phyloP scores from a whole-genome alignment of 2,888 invertebrate species.

The Timema cristinae region DNA sequence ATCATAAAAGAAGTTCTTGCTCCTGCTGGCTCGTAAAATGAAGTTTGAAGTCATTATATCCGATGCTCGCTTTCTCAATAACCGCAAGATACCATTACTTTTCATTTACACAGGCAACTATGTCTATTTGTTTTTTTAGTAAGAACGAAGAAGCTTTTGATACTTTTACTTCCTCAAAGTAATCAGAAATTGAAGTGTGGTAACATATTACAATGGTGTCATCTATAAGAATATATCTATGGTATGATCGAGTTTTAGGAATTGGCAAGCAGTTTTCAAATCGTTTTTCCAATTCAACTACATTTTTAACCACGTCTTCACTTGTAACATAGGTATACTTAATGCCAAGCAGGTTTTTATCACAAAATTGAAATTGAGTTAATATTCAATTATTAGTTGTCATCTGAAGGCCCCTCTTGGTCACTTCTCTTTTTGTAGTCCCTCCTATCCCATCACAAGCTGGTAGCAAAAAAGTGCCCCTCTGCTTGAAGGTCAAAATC shows the following conservation, averaged over 20 bases:
- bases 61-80: conserved; percentile 9
- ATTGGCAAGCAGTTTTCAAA: neutral
- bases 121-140: neutral
- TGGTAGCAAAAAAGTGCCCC: neutral
- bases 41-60: neutral
- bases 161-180: neutral
- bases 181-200: conserved; percentile 7
- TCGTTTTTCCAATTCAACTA: neutral
- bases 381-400: neutral
- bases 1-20: conserved; percentile 1
- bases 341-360: neutral
- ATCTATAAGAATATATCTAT: conserved; percentile 1
- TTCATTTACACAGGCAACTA: conserved; percentile 1
- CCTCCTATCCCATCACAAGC: conserved; percentile 9
- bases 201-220: neutral
- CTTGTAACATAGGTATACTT: neutral
- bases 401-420: conserved; percentile 8
- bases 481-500: conserved; percentile 10
- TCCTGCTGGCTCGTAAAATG: neutral
- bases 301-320: neutral
- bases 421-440: conserved; percentile 2
- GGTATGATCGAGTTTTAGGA: conserved; percentile 1
- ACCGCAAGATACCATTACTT: neutral
- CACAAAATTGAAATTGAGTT: neutral
- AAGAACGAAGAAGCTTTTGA: neutral